Conservation (phyloP, 2,888 invertebrate species). For the Sericinus montela region DNA sequence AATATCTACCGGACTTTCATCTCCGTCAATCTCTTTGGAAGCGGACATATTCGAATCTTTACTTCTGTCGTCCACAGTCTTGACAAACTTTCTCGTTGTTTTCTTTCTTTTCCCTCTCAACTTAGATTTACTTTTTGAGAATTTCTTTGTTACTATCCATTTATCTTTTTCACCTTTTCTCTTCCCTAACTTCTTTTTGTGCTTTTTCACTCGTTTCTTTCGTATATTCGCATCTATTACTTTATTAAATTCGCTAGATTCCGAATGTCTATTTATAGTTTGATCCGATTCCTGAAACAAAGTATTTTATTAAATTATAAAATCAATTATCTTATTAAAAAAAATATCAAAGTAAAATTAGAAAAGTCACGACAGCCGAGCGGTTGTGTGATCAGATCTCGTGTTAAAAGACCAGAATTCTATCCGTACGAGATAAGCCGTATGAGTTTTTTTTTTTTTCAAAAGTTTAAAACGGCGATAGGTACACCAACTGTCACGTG, state of each 20-base stretch:
- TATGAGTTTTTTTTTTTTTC: too few relatives aligned
- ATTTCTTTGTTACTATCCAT: background rate
- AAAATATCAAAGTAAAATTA: too few relatives aligned
- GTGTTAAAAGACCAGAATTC: too few relatives aligned
- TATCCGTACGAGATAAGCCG: too few relatives aligned
- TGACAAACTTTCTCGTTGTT: slow-evolving; percentile 15
- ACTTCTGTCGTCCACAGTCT: slow-evolving; percentile 15
- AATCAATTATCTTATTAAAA: too few relatives aligned
- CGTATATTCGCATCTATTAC: slow-evolving; percentile 2
- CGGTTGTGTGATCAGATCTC: too few relatives aligned
- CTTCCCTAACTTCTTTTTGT: slow-evolving; percentile 11
- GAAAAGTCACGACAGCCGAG: too few relatives aligned
- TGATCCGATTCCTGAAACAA: slow-evolving; percentile 10
- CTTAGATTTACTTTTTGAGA: background rate
- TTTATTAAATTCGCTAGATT: background rate
- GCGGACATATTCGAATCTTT: slow-evolving; percentile 19
- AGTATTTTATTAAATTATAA: background rate
- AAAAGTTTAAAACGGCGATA: too few relatives aligned
- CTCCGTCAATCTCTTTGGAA: slow-evolving; percentile 12
- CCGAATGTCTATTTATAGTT: background rate
- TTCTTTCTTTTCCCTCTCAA: slow-evolving; percentile 16
- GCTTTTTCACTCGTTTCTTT: slow-evolving; percentile 4
- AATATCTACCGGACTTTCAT: slow-evolving; percentile 42
- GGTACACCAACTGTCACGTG: too few relatives aligned
- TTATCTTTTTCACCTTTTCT: slow-evolving; percentile 10